These are phyloP conservation scores for Drepana falcataria DNA, from an alignment of 2,888 invertebrate species.

Conservation along the genomic window DNA sequence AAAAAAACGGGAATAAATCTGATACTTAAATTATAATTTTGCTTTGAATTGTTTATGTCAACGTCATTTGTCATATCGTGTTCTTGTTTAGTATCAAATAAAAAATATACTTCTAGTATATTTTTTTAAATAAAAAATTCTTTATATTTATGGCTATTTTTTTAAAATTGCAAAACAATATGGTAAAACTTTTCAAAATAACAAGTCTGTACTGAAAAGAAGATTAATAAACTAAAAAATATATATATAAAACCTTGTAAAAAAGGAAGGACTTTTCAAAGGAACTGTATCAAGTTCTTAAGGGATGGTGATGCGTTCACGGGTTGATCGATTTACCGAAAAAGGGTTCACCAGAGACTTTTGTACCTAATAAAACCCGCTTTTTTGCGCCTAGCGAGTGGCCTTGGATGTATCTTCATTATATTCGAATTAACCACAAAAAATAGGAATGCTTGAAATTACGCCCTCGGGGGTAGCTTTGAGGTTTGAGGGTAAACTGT, in stretches of 20 bases:
- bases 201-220: too few relatives aligned
- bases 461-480: neutral
- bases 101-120: too few relatives aligned
- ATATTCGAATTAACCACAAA: slow-evolving; percentile 1
- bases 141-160: too few relatives aligned
- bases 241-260: neutral
- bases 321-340: slow-evolving; percentile 48
- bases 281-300: slow-evolving; percentile 19
- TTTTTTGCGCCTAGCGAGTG: slow-evolving; percentile 33
- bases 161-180: too few relatives aligned
- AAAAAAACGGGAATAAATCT: too few relatives aligned
- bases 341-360: slow-evolving; percentile 28
- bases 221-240: neutral
- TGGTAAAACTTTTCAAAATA: too few relatives aligned
- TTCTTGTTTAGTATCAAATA: too few relatives aligned
- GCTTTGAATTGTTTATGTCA: too few relatives aligned
- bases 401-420: slow-evolving; percentile 3
- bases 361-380: slow-evolving; percentile 21
- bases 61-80: too few relatives aligned
- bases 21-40: too few relatives aligned
- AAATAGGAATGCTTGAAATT: neutral
- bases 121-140: too few relatives aligned
- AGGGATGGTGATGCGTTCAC: slow-evolving; percentile 43
- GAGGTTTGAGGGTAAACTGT: neutral
- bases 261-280: neutral